Base-by-base conservation (phyloP, 1,140 invertebrate species). In the Frieseomelitta varia region DNA sequence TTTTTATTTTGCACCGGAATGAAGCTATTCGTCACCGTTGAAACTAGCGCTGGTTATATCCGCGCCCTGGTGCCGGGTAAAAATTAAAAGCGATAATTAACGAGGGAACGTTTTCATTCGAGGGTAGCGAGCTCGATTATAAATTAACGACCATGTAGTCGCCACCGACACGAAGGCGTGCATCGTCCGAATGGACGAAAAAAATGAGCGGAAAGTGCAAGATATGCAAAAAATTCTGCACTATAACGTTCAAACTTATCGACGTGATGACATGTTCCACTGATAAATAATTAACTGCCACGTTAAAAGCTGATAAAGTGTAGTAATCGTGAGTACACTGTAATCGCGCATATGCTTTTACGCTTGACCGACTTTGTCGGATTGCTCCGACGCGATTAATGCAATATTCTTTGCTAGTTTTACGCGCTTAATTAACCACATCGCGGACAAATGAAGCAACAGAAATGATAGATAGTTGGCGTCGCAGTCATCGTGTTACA, bases 231-330 rank as follows among this genome's bases (percentile, higher is more conserved):
- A 79, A 79, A 84, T 79, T 84, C 76, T 67, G 75, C 67, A 34
- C 55, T 67, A 79, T 71, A 79, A 78, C 24, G 21, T 24, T 56
- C 55, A n/a, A 79, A 51, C 34, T 79, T 84, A 84, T 84, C 81
- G 67, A 4, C 19, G 0, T 3, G 76, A 78, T 71, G 76, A 84
- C 81, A 15, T 58, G 67, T 51, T 4, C 34, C n/a, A 15, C 39
- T 21, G 81, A 84, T 84, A 84, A 79, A 84, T 84, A 84, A 84
- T 84, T 84, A 84, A 84, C 67, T 27, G 81, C 55, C 56, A 72
- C 21, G 67, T 79, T n/a, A 27, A 84, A 84, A 53, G 39, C 55
- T 72, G 63, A 39, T 82, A 82, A 82, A 82, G 63, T 58, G 71
- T 79, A 55, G 73, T 81, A 81, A 81, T 81, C 79, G 81, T 68